A percentile compares a stretch with the other conserved stretches of the same genome.
Conservation (phyloP, 1,140 invertebrate genomes). For the Brachionus paranguensis region DNA sequence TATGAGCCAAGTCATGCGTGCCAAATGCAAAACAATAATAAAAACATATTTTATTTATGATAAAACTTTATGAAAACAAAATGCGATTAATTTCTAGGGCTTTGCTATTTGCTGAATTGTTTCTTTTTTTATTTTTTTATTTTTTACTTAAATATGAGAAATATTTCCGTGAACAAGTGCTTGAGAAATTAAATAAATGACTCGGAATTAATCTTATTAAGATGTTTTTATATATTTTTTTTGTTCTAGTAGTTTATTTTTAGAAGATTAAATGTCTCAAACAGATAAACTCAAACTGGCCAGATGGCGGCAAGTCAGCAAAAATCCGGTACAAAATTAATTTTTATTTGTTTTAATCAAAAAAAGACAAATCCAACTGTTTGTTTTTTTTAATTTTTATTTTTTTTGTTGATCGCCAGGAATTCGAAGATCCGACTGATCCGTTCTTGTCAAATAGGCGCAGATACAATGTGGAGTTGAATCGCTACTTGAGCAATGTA, state of each 20-base stretch:
- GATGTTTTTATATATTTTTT: neutral
- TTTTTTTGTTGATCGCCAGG: neutral
- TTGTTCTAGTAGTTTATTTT: neutral
- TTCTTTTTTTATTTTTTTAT: neutral
- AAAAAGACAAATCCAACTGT: neutral
- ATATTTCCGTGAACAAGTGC: slow-evolving; percentile 23
- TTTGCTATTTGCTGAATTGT: neutral
- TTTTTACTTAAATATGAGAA: neutral
- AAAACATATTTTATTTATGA: neutral
- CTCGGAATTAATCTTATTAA: slow-evolving; percentile 15
- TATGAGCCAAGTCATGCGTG: slow-evolving; percentile 27
- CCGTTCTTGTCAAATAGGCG: slow-evolving; percentile 4
- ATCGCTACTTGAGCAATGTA: slow-evolving; percentile 27
- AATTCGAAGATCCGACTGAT: slow-evolving; percentile 39
- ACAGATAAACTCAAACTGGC: slow-evolving; percentile 37
- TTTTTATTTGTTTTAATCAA: slow-evolving; percentile 36
- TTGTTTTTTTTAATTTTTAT: neutral
- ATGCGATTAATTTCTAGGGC: neutral
- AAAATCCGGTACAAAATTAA: slow-evolving; percentile 29
- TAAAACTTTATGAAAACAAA: slow-evolving; percentile 29
- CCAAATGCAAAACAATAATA: slow-evolving; percentile 23
- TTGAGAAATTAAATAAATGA: slow-evolving; percentile 18
- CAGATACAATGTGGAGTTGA: slow-evolving; percentile 4
- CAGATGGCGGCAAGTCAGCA: slow-evolving; percentile 39
- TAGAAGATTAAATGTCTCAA: slow-evolving; percentile 33